These are phyloP conservation scores for Ornithoptera alexandrae DNA, from an alignment of 2,888 invertebrate species.

Conservation along the genomic window DNA sequence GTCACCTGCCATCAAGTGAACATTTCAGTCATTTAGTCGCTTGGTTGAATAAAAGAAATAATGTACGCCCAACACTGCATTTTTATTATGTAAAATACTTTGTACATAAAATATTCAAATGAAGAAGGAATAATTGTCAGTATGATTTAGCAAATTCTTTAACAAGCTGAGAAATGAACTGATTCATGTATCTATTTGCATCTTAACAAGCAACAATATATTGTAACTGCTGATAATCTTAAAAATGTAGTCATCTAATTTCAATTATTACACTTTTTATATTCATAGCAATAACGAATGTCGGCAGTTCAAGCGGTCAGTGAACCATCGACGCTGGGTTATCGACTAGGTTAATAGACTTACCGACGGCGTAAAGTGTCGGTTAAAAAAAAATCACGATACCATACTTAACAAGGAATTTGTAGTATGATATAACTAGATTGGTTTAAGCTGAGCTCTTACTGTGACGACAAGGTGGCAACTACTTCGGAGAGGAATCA, in stretches of 20 bases:
- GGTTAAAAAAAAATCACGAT: neutral
- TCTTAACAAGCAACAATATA: neutral
- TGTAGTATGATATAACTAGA: neutral
- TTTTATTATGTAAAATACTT: neutral
- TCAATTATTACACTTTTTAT: neutral
- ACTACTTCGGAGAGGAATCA: no score
- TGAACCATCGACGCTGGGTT: conserved; percentile 36
- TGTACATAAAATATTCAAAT: neutral
- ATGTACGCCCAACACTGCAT: neutral
- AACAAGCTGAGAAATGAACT: neutral
- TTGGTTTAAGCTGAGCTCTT: neutral
- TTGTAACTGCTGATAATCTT: neutral
- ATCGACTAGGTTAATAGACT: conserved; percentile 31
- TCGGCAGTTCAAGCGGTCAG: conserved; percentile 31
- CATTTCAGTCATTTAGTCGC: no score
- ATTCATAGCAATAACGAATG: neutral
- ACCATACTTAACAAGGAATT: neutral
- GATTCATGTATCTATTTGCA: neutral
- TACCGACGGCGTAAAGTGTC: neutral
- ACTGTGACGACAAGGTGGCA: no score
- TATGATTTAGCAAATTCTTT: neutral
- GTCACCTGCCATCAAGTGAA: no score
- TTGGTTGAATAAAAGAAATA: neutral
- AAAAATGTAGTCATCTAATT: neutral
- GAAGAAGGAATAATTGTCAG: neutral